These are phyloP conservation scores for Ginglymostoma cirratum DNA, from an alignment of 2,113 vertebrate species.

Conservation along the genomic window DNA sequence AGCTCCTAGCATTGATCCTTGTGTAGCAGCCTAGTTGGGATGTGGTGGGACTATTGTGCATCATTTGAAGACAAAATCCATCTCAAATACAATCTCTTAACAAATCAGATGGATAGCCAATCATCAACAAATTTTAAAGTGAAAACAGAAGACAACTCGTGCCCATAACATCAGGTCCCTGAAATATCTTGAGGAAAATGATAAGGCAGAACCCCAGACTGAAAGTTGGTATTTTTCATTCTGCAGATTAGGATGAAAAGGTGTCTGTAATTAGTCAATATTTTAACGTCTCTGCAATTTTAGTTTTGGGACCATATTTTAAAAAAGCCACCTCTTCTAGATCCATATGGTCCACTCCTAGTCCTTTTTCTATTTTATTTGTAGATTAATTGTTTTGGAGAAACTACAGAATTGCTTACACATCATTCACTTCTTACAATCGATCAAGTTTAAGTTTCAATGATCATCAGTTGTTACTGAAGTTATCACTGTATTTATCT, in stretches of 20 bases:
- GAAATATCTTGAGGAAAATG: not conserved
- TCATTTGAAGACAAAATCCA: not conserved
- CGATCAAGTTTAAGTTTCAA: not conserved
- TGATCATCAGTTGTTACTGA: not conserved
- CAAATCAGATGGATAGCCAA: not conserved
- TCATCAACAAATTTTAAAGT: not conserved
- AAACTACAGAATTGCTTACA: not conserved
- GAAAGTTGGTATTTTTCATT: not conserved
- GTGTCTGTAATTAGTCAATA: not conserved
- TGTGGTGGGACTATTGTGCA: not conserved
- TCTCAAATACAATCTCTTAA: not conserved
- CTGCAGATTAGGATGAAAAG: not conserved
- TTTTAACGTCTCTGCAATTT: not conserved
- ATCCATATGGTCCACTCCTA: too few species aligned
- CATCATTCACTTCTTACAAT: not conserved
- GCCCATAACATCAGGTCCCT: not conserved
- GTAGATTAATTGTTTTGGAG: not conserved
- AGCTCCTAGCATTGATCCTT: not conserved
- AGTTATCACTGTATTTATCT: not conserved
- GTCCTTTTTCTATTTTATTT: too few species aligned
- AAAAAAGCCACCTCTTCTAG: not conserved
- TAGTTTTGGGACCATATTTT: not conserved
- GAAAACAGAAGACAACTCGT: not conserved
- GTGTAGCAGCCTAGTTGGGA: not conserved
- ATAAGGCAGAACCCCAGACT: not conserved